These are phyloP conservation scores for Hydriomena furcata DNA, from an alignment of 2,888 invertebrate genomes.

Conservation along the genomic window DNA sequence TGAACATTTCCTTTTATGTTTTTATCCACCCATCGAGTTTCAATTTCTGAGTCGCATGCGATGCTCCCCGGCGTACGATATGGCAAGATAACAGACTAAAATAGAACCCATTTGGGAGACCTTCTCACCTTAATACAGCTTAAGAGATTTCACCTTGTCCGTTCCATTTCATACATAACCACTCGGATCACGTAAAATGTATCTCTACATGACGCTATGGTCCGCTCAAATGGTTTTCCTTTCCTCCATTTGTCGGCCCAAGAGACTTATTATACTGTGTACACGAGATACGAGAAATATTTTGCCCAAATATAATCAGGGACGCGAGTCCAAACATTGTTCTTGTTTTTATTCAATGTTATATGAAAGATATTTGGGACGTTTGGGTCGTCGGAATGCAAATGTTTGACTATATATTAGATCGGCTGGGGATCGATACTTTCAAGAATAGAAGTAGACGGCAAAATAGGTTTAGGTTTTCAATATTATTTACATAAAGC, in stretches of 20 bases:
- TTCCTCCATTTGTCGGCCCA: constrained; percentile 76
- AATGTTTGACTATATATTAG: constrained; percentile 74
- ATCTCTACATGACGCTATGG: constrained; percentile 54
- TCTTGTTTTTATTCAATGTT: constrained; percentile 73
- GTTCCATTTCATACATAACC: constrained; percentile 63
- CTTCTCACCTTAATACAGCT: constrained; percentile 75
- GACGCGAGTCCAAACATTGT: constrained; percentile 73
- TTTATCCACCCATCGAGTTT: constrained; percentile 58
- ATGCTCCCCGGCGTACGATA: constrained; percentile 57
- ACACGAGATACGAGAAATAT: constrained; percentile 74
- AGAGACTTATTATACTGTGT: constrained; percentile 81
- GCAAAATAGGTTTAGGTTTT: constrained; percentile 40
- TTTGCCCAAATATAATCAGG: constrained; percentile 82
- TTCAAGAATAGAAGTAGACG: constrained; percentile 41
- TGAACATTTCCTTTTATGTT: constrained; percentile 54
- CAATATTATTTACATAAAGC: constrained; percentile 35
- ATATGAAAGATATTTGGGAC: constrained; percentile 54
- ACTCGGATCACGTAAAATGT: constrained; percentile 73
- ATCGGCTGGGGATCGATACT: constrained; percentile 55
- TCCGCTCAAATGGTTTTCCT: constrained; percentile 66
- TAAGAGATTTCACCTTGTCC: constrained; percentile 77
- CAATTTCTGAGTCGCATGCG: constrained; percentile 62
- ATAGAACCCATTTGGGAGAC: constrained; percentile 63
- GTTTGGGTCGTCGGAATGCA: constrained; percentile 58
- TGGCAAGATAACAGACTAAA: constrained; percentile 61